Percentiles rank a stretch among this genome's conserved stretches.
Conservation (phyloP, 2,113 vertebrate species). For the Rhadina sibilatrix region DNA sequence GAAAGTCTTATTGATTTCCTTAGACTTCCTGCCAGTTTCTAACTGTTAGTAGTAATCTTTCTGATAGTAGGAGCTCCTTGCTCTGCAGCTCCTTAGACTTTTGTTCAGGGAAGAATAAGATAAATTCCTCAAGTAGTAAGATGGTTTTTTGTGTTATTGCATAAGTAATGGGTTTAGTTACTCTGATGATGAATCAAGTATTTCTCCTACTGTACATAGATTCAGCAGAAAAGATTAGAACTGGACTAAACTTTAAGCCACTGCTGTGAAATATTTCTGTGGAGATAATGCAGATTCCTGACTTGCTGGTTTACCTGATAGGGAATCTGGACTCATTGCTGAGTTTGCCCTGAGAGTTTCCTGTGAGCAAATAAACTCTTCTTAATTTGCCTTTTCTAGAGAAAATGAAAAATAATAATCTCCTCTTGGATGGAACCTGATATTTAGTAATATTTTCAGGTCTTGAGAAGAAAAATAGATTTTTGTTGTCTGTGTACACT, state of each 20-base stretch:
- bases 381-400: not conserved
- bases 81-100: not conserved
- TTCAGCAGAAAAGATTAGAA: not conserved
- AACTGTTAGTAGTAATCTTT: constrained; percentile 73
- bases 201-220: not conserved
- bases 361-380: not conserved
- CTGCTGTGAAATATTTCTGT: not conserved
- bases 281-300: not conserved
- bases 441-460: not conserved
- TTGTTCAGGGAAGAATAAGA: not conserved
- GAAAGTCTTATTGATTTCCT: constrained; percentile 63
- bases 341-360: not conserved
- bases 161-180: not conserved
- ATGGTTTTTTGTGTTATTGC: not conserved
- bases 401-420: not conserved
- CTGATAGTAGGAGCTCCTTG: constrained; percentile 18
- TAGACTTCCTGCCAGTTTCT: constrained; percentile 65
- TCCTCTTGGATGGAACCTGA: not conserved
- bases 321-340: not conserved
- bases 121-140: not conserved
- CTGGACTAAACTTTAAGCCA: not conserved
- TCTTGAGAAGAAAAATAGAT: not conserved
- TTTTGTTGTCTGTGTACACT: not conserved
- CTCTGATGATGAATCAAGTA: not conserved
- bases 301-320: not conserved